Percentiles rank a stretch among this genome's conserved stretches.
Evolutionary conservation across 2,888 invertebrate genomes (phyloP).

Genomic region (Synergus japonicus): DNA sequence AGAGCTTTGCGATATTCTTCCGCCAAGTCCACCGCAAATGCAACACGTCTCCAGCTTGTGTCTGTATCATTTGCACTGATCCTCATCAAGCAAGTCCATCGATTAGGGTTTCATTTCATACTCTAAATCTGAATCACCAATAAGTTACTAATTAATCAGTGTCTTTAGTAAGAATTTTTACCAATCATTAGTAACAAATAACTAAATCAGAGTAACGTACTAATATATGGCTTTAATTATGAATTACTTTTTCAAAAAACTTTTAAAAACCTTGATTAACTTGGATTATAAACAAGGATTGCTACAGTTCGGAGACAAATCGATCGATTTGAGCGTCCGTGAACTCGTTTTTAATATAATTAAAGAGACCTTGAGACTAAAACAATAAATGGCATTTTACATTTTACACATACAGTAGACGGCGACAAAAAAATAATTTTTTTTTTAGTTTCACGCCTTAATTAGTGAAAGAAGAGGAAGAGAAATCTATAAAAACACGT

Average conservation of each 20-base stretch:
- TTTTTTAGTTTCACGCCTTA: not conserved
- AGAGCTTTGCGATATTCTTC: conserved; percentile 74
- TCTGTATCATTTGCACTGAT: conserved; percentile 71
- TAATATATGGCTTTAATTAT: too few relatives aligned
- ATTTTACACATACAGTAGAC: not conserved
- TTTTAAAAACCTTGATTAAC: too few relatives aligned
- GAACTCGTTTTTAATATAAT: conserved; percentile 24
- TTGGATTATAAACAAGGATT: not conserved
- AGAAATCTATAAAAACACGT: too few relatives aligned
- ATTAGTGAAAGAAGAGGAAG: not conserved
- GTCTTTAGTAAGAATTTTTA: not conserved
- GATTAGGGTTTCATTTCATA: conserved; percentile 12
- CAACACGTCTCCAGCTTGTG: conserved; percentile 76
- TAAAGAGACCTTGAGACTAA: conserved; percentile 11
- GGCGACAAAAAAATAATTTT: not conserved
- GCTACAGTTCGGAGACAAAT: not conserved
- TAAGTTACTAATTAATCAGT: not conserved
- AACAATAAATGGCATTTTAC: not conserved
- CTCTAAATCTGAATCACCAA: not conserved
- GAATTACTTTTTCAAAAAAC: too few relatives aligned
- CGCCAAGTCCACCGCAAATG: conserved; percentile 73
- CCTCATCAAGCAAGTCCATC: conserved; percentile 25
- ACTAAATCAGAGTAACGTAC: not conserved
- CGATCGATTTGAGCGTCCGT: conserved; percentile 19
- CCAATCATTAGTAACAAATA: not conserved